phyloP scores from a whole-genome alignment of 2,888 invertebrate species.

The Smittia aterrima region DNA sequence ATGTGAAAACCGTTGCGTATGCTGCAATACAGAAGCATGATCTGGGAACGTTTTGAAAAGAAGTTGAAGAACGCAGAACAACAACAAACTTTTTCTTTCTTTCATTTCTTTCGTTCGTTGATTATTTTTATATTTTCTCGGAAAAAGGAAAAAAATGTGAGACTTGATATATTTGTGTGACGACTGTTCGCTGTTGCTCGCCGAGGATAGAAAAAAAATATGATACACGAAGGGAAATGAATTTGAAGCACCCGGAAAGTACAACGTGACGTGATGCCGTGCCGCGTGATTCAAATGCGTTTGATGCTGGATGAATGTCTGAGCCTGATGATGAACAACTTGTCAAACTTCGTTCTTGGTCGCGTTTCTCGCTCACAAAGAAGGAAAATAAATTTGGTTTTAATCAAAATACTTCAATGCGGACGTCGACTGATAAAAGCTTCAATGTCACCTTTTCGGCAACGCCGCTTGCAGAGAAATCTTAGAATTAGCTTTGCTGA shows the following conservation, averaged over 20 bases:
- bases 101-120: too few relatives aligned
- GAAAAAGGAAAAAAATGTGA: neutral
- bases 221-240: neutral
- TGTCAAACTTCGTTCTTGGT: neutral
- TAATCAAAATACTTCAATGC: too few relatives aligned
- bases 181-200: too few relatives aligned
- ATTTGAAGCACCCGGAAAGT: neutral
- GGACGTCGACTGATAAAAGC: too few relatives aligned
- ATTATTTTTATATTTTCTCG: neutral
- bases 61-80: neutral
- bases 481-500: too few relatives aligned
- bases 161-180: neutral
- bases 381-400: too few relatives aligned
- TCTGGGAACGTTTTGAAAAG: neutral
- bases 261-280: constrained; percentile 39
- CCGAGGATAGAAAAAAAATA: too few relatives aligned
- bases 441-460: too few relatives aligned
- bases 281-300: constrained; percentile 34
- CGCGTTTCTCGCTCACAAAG: neutral
- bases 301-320: neutral
- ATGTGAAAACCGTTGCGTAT: constrained; percentile 32
- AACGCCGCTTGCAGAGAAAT: too few relatives aligned
- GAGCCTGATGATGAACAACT: neutral
- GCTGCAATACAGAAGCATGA: constrained; percentile 19
- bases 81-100: too few relatives aligned